Evolutionary conservation across 2,888 invertebrate genomes (phyloP).

Genomic region (Ariolimax columbianus): DNA sequence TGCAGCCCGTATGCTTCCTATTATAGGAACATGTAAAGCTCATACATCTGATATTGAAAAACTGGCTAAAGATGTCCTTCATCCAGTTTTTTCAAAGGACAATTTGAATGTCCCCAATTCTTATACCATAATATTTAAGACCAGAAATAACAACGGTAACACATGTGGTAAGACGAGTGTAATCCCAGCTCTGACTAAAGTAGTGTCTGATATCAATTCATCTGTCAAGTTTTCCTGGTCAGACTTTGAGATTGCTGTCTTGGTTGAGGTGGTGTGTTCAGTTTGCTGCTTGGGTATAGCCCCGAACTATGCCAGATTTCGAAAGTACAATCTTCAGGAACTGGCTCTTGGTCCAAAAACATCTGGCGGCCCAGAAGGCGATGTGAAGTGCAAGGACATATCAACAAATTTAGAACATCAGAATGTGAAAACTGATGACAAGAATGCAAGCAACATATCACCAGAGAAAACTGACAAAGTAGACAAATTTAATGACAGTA

Average conservation of each 20-base stretch:
- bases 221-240: conserved; percentile 69
- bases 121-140: conserved; percentile 70
- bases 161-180: conserved; percentile 82
- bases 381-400: background rate
- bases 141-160: conserved; percentile 78
- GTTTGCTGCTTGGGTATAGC: conserved; percentile 89
- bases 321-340: conserved; percentile 91
- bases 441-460: background rate
- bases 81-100: conserved; percentile 83
- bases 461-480: background rate
- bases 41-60: conserved; percentile 87
- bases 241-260: conserved; percentile 83
- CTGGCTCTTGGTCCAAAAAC: conserved; percentile 54
- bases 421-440: background rate
- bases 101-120: conserved; percentile 60
- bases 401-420: background rate
- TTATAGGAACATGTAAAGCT: conserved; percentile 88
- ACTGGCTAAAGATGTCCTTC: conserved; percentile 84
- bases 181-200: conserved; percentile 84
- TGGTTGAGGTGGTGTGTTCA: conserved; percentile 90
- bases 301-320: conserved; percentile 87
- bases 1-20: conserved; percentile 88
- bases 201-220: conserved; percentile 84
- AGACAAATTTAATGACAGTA: background rate
- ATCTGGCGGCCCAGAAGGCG: background rate